These are phyloP conservation scores for Toxonevra muliebris DNA, from an alignment of 2,888 invertebrate genomes.

Conservation along the genomic window DNA sequence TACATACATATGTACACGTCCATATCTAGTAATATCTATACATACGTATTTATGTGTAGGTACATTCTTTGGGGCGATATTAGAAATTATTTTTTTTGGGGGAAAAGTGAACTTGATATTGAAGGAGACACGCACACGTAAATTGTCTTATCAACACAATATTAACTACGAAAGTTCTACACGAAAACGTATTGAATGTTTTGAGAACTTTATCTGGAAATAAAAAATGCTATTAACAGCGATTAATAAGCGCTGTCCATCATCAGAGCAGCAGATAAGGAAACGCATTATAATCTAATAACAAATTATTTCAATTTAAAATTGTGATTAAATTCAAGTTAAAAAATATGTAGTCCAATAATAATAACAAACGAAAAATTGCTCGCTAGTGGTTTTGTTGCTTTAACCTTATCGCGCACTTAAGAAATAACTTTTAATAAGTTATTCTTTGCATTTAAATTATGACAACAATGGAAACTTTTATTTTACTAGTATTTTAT, in stretches of 20 bases:
- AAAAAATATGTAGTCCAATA: background rate
- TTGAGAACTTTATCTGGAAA: slow-evolving; percentile 1
- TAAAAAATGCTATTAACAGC: slow-evolving; percentile 52
- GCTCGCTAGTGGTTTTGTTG: background rate
- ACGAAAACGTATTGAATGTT: background rate
- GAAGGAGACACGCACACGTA: too few relatives aligned
- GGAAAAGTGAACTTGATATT: too few relatives aligned
- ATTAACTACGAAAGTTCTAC: too few relatives aligned
- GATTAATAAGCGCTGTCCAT: slow-evolving; percentile 58
- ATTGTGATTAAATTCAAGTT: slow-evolving; percentile 4
- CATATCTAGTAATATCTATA: too few relatives aligned
- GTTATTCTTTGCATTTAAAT: slow-evolving; percentile 54
- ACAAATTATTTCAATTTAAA: slow-evolving; percentile 19
- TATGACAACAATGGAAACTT: slow-evolving; percentile 37
- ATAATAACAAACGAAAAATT: background rate
- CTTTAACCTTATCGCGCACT: slow-evolving; percentile 11
- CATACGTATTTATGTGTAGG: too few relatives aligned
- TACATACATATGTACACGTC: too few relatives aligned
- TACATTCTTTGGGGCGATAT: too few relatives aligned
- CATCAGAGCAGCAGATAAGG: slow-evolving; percentile 46
- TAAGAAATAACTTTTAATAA: slow-evolving; percentile 46
- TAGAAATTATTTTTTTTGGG: too few relatives aligned
- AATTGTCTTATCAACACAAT: too few relatives aligned
- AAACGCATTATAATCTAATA: slow-evolving; percentile 10
- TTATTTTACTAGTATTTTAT: too few relatives aligned